These are phyloP conservation scores for Brachionus rubens DNA, from an alignment of 1,140 invertebrate genomes.

Conservation along the genomic window DNA sequence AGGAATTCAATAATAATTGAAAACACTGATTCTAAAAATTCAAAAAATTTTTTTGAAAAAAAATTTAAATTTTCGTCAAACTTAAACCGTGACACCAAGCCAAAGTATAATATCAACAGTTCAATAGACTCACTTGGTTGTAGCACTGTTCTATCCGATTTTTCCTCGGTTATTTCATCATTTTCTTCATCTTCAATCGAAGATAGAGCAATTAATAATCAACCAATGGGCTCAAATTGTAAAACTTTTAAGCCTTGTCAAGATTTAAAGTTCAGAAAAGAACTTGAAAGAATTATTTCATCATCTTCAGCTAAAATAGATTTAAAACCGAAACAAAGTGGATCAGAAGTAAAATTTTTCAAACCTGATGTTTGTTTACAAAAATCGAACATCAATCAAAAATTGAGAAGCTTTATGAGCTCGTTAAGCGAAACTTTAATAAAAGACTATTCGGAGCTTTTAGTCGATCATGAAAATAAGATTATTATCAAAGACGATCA, in stretches of 20 bases:
- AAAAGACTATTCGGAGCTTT: constrained; percentile 1
- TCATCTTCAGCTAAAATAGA: neutral
- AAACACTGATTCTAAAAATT: neutral
- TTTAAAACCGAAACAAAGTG: neutral
- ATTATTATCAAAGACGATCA: neutral
- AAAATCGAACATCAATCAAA: neutral
- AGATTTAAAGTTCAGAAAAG: neutral
- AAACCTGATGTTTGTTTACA: neutral
- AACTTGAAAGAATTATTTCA: neutral
- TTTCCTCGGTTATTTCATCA: constrained; percentile 10
- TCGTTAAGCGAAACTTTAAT: neutral
- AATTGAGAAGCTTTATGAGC: neutral
- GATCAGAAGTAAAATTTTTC: too few species aligned
- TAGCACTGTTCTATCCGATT: neutral
- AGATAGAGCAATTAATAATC: too few species aligned
- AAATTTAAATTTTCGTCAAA: neutral
- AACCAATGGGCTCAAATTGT: too few species aligned
- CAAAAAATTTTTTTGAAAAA: neutral
- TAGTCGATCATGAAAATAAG: neutral
- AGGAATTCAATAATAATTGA: neutral
- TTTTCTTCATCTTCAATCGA: constrained; percentile 3
- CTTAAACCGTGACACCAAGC: neutral
- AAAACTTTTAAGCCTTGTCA: too few species aligned
- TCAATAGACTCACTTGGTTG: neutral
- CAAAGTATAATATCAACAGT: neutral